These are phyloP conservation scores for Drosophila erecta DNA, from an alignment of 1,140 invertebrate genomes.

Conservation along the genomic window DNA sequence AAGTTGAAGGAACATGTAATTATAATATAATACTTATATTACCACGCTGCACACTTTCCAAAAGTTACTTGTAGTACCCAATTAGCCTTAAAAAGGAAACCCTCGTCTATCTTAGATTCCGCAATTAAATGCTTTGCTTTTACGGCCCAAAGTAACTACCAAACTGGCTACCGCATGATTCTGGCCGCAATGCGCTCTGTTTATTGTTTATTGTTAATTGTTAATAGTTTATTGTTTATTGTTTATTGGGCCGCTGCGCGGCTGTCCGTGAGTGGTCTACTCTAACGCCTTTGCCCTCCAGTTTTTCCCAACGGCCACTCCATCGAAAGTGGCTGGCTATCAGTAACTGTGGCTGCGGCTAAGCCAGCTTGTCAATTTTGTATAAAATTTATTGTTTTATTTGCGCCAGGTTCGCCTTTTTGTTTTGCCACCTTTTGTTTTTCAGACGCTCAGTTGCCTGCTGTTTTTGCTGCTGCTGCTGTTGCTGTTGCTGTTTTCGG, in stretches of 20 bases:
- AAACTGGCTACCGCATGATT: slow-evolving; percentile 66
- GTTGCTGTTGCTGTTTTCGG: too few relatives aligned
- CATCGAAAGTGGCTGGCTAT: slow-evolving; percentile 54
- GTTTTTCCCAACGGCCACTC: background rate
- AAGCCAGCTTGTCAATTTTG: slow-evolving; percentile 80
- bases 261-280: slow-evolving; percentile 39
- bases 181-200: slow-evolving; percentile 16
- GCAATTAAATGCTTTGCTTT: slow-evolving; percentile 80
- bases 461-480: background rate
- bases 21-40: background rate
- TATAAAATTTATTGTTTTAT: slow-evolving; percentile 83
- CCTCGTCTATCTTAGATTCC: slow-evolving; percentile 69
- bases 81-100: too few relatives aligned
- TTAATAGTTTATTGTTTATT: slow-evolving; percentile 24
- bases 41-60: too few relatives aligned
- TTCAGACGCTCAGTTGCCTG: slow-evolving; percentile 29
- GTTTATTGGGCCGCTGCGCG: slow-evolving; percentile 18
- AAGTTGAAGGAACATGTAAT: background rate
- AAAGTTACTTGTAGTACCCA: too few relatives aligned
- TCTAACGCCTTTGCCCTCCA: slow-evolving; percentile 20
- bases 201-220: slow-evolving; percentile 13
- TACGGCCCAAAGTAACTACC: slow-evolving; percentile 65
- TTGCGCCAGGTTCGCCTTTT: slow-evolving; percentile 69
- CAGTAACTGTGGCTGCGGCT: slow-evolving; percentile 60
- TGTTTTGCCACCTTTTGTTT: slow-evolving; percentile 35